Percentiles rank a stretch among this genome's conserved stretches.
phyloP scores from a whole-genome alignment of 2,113 vertebrate genomes.

The Hippocampus abdominalis region DNA sequence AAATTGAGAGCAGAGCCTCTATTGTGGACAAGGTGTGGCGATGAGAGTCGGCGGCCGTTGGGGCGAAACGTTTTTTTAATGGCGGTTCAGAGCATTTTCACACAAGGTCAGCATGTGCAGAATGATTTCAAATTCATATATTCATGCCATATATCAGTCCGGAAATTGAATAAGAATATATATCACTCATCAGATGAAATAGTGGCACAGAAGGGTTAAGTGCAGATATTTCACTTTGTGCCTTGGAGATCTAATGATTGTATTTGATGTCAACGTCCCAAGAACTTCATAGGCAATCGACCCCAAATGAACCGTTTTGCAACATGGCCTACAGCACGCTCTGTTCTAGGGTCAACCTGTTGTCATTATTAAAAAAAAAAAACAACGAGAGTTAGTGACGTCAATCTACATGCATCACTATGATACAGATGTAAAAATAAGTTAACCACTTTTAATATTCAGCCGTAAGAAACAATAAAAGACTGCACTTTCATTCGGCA shows the following conservation, averaged over 20 bases:
- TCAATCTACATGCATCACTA: no score
- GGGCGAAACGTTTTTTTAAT: constrained; percentile 47
- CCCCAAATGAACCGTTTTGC: neutral
- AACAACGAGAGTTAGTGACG: no score
- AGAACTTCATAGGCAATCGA: neutral
- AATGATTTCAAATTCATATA: constrained; percentile 18
- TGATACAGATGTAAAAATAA: no score
- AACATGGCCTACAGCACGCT: neutral
- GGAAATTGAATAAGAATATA: neutral
- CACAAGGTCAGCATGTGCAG: constrained; percentile 10
- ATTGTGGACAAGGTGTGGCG: constrained; percentile 31
- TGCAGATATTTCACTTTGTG: neutral
- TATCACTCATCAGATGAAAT: neutral
- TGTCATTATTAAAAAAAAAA: neutral
- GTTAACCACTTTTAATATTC: no score
- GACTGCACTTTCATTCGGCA: no score
- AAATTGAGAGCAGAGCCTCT: constrained; percentile 14
- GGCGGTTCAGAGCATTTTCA: constrained; percentile 36
- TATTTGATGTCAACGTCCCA: neutral
- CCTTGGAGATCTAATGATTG: neutral
- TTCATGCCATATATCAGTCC: neutral
- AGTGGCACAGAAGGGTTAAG: neutral
- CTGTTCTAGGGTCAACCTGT: neutral
- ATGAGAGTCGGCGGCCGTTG: constrained; percentile 37
- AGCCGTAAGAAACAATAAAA: no score